These are phyloP conservation scores for Microchirus variegatus DNA, from an alignment of 2,797 vertebrate species.

Conservation along the genomic window DNA sequence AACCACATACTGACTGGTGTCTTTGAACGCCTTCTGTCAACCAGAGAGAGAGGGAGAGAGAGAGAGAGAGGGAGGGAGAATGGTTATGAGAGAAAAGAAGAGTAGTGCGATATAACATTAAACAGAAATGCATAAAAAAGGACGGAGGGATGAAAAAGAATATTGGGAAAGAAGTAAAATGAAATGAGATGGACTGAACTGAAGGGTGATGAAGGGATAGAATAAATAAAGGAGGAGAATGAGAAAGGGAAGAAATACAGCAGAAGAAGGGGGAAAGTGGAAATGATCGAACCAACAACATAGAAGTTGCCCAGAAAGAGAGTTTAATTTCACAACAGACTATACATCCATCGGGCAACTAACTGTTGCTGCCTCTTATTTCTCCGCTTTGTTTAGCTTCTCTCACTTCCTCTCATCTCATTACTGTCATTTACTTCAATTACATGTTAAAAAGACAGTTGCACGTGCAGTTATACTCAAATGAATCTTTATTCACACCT, in stretches of 20 bases:
- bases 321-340: no score
- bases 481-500: no score
- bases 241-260: conserved; percentile 9
- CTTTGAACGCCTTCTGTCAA: conserved; percentile 99
- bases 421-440: no score
- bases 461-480: no score
- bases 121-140: conserved; percentile 47
- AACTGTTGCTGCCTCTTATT: no score
- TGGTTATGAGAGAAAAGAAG: conserved; percentile 48
- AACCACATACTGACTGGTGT: conserved; percentile 99
- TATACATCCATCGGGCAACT: no score
- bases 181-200: conserved; percentile 19
- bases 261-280: conserved; percentile 27
- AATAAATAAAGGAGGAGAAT: conserved; percentile 17
- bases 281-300: no score
- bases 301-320: no score
- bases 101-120: conserved; percentile 60
- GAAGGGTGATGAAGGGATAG: conserved; percentile 20
- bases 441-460: no score
- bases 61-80: conserved; percentile 12
- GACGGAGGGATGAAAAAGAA: conserved; percentile 42
- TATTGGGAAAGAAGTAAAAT: conserved; percentile 12
- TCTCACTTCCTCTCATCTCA: no score
- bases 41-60: conserved; percentile 80
- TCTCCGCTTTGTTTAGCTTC: no score